A percentile compares a stretch with the other conserved stretches of the same genome.
Conservation (phyloP, 37 sponge, comb jelly and placozoan species). For the Geodia barretti region DNA sequence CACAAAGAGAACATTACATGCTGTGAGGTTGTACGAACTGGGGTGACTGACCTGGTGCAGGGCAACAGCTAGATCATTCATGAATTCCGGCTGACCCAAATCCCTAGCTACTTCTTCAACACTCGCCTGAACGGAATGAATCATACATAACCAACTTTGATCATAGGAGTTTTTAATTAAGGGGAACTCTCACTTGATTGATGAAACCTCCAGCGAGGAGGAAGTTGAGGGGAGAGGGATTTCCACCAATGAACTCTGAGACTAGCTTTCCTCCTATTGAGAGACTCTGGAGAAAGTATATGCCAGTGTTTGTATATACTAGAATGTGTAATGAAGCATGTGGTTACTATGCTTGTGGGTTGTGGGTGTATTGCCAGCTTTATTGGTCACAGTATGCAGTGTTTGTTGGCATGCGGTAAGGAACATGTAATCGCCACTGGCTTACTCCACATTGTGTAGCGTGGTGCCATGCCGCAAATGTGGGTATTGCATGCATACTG, state of each 20-base stretch:
- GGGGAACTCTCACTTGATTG: not conserved
- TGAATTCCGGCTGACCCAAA: slow-evolving; percentile 6
- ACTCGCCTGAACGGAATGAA: not conserved
- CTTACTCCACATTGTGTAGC: no score
- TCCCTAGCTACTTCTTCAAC: slow-evolving; percentile 18
- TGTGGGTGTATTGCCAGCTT: no score
- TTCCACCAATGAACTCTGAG: slow-evolving; percentile 22
- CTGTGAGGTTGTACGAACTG: not conserved
- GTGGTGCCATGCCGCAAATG: no score
- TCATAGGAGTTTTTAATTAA: no score
- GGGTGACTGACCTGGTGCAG: slow-evolving; percentile 12
- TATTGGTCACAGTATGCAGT: no score
- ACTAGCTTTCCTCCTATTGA: slow-evolving; percentile 4
- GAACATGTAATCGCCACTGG: no score
- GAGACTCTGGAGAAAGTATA: not conserved
- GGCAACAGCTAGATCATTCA: slow-evolving; percentile 10
- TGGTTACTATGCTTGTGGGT: no score
- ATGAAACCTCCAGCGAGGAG: not conserved
- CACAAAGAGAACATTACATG: not conserved
- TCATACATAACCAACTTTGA: not conserved
- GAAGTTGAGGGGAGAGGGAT: slow-evolving; percentile 35
- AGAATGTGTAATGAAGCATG: not conserved
- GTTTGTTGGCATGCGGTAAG: no score
- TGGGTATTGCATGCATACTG: no score
- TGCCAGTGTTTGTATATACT: not conserved